phyloP scores from a whole-genome alignment of 2,113 vertebrate species.

The Spizaetus ornatus region DNA sequence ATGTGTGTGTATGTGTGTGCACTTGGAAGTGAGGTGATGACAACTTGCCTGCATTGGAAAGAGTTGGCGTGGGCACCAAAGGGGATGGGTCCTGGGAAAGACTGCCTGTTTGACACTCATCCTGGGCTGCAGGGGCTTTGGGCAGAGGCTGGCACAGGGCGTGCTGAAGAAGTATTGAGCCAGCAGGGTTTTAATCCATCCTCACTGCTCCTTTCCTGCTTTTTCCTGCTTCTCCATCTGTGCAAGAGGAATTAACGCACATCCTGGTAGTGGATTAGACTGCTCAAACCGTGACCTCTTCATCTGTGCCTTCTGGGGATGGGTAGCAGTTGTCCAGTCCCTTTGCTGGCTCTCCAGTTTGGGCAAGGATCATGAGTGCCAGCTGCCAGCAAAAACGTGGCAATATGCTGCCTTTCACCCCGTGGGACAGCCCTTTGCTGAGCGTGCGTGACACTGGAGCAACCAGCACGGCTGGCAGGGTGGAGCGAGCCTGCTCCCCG shows the following conservation, averaged over 20 bases:
- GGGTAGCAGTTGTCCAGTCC: background rate
- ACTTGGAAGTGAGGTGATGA: background rate
- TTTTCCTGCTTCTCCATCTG: constrained; percentile 17
- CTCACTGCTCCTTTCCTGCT: background rate
- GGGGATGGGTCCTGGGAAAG: background rate
- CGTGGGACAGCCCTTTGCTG: background rate
- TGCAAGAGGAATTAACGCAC: background rate
- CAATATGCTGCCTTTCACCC: background rate
- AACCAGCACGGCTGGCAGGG: background rate
- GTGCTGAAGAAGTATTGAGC: background rate
- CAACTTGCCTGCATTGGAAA: background rate
- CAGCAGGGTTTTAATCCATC: background rate
- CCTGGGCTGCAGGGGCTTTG: background rate
- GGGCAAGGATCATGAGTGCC: background rate
- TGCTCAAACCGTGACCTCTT: background rate
- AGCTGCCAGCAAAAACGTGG: background rate
- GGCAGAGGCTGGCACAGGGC: background rate
- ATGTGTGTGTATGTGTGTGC: background rate
- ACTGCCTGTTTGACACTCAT: background rate
- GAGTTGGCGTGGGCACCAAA: background rate
- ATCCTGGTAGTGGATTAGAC: background rate
- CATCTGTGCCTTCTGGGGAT: background rate
- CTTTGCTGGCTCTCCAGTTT: background rate
- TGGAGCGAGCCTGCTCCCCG: background rate
- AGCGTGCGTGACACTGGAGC: rapidly evolving